Evolutionary conservation across 2,113 vertebrate species (phyloP).

Genomic region (Pomatorhinus ruficollis): DNA sequence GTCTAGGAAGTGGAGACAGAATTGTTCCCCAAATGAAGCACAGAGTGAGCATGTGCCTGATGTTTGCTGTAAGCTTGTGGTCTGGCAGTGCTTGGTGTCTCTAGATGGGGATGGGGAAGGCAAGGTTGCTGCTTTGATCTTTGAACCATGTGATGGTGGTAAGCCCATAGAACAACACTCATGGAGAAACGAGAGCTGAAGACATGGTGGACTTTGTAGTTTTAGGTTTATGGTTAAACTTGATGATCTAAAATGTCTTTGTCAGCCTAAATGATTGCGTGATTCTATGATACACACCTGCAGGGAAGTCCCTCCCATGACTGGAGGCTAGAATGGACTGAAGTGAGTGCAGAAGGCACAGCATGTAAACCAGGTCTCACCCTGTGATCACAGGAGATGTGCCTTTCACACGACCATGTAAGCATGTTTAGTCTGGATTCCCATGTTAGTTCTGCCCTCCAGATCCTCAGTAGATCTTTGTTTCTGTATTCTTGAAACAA

Average conservation of each 20-base stretch:
- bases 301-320: neutral
- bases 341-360: neutral
- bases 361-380: rapidly evolving
- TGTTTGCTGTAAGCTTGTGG: neutral
- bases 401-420: neutral
- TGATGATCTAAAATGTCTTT: neutral
- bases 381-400: neutral
- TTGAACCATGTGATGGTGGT: neutral
- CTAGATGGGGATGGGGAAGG: neutral
- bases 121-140: neutral
- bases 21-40: neutral
- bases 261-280: neutral
- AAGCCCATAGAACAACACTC: neutral
- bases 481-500: neutral
- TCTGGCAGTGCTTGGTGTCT: neutral
- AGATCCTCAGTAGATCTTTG: neutral
- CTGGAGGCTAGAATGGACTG: neutral
- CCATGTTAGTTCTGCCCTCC: neutral
- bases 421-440: neutral
- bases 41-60: neutral
- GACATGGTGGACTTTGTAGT: neutral
- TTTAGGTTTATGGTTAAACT: neutral
- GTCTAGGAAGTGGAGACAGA: neutral
- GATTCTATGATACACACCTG: neutral
- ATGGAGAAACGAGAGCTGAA: neutral